A percentile compares a stretch with the other conserved stretches of the same genome.
Conservation (phyloP, 2,888 invertebrate genomes). For the Athalia circularis region DNA sequence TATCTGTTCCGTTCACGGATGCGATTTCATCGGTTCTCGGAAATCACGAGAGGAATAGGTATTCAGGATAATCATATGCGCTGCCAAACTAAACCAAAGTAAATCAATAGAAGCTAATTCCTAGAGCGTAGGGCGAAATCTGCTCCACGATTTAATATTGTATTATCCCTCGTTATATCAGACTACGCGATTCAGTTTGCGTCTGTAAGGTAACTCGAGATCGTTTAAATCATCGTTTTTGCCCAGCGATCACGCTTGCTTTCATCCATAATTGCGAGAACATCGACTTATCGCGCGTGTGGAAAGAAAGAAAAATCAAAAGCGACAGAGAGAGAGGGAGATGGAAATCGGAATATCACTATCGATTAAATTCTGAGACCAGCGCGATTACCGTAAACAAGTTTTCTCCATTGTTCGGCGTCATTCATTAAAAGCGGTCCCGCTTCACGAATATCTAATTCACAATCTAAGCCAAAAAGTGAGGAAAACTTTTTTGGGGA, state of each 20-base stretch:
- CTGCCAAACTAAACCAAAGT: constrained; percentile 15
- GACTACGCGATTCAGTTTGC: constrained; percentile 17
- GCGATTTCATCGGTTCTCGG: constrained; percentile 9
- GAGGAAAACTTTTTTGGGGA: constrained; percentile 4
- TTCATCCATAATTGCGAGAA: background rate
- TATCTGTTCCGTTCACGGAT: constrained; percentile 22
- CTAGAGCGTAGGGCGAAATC: background rate
- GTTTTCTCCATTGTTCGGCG: background rate
- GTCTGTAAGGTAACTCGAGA: constrained; percentile 26
- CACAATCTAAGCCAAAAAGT: background rate
- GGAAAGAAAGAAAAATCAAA: background rate
- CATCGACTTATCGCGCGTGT: constrained; percentile 8
- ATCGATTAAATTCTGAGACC: background rate
- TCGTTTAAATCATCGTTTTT: constrained; percentile 11
- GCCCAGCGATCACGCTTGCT: constrained; percentile 13
- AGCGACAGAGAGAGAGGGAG: background rate
- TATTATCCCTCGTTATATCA: background rate
- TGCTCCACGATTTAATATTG: constrained; percentile 21
- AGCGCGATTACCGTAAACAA: background rate
- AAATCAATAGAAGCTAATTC: constrained; percentile 15
- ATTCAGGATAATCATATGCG: constrained; percentile 27
- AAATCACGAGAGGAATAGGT: constrained; percentile 4
- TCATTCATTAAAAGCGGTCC: no score
- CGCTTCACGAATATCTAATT: no score
- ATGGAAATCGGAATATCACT: background rate